Base-by-base conservation (phyloP, 2,113 vertebrate species). In the Litocranius walleri region DNA sequence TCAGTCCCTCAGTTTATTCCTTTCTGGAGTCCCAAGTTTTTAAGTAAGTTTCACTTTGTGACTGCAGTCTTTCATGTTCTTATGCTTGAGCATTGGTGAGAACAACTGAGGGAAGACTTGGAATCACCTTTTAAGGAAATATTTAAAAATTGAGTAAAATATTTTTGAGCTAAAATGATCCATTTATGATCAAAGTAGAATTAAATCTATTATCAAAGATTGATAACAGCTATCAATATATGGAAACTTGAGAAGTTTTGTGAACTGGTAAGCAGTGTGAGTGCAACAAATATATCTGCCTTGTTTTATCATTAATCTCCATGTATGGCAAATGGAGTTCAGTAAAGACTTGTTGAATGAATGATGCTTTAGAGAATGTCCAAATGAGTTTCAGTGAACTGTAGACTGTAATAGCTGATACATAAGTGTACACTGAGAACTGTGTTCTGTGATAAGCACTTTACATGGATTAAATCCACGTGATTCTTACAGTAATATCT, bases 121-220 rank as follows among this genome's bases (percentile, higher is more conserved):
- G 91, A 92, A 86, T 89, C 30, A 23, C 11, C 50, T 96, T 96
- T 81, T 92, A 96, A 62, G 43, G 45, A 95, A 91, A 30, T 83
- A 40, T 94, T 92, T 84, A 77, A 96, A 93, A 84, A 59, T 61
- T 54, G 52, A 52, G 33, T 50, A 77, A 40, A 56, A 17, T 71
- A 50, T 84, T 71, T 54, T 52, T 71, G 33, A 95, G 15, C 30
- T 78, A 77, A 95, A 59, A 59, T 64, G 59, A 90, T 94, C 62
- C 14, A 14, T 88, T 81, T 93, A 25, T 86, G 77, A 90, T 30
- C 52, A 45, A 93, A 45, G 56, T 62, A 56, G 43, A 67, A 83
- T 43, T 88, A 62, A 83, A 92, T 45, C 29, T 78, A 45, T 91
- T n/a, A 23, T 95, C 4, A 7, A 84, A 97, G 17, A 62, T 61